These are phyloP conservation scores for Aphis craccivora DNA, from an alignment of 1,140 invertebrate genomes.

Conservation along the genomic window DNA sequence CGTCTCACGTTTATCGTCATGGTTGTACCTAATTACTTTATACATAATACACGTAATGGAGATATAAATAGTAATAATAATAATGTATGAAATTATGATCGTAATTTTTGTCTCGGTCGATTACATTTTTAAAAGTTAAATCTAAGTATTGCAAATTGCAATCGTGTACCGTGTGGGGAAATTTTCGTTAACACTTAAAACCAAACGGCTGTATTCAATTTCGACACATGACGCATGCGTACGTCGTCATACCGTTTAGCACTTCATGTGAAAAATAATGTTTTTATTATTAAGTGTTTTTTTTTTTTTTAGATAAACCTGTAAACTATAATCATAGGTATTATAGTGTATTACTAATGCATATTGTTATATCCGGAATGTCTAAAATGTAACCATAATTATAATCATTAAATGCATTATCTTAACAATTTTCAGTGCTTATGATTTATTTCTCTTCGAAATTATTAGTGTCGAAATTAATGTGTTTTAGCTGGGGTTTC, in stretches of 20 bases:
- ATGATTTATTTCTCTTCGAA: background rate
- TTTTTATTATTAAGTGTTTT: background rate
- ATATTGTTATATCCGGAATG: background rate
- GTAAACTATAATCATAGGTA: background rate
- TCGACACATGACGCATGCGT: background rate
- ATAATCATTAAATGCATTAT: background rate
- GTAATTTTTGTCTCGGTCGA: background rate
- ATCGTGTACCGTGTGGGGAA: background rate
- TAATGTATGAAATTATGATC: background rate
- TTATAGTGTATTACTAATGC: background rate
- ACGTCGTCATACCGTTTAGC: background rate
- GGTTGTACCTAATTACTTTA: slow-evolving; percentile 9
- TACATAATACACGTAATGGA: background rate
- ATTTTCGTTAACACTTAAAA: background rate
- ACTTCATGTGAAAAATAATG: background rate
- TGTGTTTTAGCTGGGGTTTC: background rate
- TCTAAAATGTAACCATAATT: background rate
- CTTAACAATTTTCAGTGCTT: background rate
- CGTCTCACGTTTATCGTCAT: background rate
- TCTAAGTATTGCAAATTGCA: background rate
- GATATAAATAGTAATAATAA: background rate
- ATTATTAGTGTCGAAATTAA: background rate
- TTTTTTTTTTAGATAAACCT: background rate
- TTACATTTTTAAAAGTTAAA: background rate
- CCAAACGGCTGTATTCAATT: background rate